These are phyloP conservation scores for Fringilla coelebs DNA, from an alignment of 2,797 vertebrate genomes.

Conservation along the genomic window DNA sequence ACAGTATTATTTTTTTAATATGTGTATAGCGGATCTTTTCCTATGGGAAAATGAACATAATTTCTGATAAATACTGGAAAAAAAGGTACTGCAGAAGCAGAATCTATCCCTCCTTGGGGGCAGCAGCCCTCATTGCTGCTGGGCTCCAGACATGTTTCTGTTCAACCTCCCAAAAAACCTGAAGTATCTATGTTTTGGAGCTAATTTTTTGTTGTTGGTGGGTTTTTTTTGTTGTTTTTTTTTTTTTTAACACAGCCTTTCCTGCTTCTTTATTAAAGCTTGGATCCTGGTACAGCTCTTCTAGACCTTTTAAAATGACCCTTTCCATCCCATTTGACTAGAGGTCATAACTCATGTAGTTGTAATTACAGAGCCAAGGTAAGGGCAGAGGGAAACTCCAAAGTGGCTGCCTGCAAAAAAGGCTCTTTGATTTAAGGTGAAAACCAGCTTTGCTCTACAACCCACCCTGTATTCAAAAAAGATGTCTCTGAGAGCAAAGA, in stretches of 20 bases:
- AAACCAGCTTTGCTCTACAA: neutral
- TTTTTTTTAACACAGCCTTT: neutral
- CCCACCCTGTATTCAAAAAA: neutral
- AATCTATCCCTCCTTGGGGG: accelerated
- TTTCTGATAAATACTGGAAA: neutral
- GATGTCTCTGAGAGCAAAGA: neutral
- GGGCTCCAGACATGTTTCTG: accelerated
- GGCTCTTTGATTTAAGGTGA: neutral
- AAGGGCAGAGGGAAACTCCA: neutral
- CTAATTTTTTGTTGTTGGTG: too few relatives aligned
- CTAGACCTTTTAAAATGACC: neutral
- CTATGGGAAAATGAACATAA: neutral
- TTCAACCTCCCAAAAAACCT: neutral
- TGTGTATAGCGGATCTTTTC: neutral
- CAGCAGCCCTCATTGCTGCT: neutral
- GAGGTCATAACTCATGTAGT: neutral
- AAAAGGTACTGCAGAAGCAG: neutral
- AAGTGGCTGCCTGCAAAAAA: neutral
- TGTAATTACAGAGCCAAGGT: neutral
- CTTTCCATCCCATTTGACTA: neutral
- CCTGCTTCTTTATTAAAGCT: neutral
- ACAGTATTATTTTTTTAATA: neutral
- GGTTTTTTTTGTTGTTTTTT: too few relatives aligned
- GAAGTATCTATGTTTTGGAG: neutral
- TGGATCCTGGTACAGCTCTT: neutral